phyloP scores from a whole-genome alignment of 2,113 vertebrate genomes.

The Elephantulus edwardii region DNA sequence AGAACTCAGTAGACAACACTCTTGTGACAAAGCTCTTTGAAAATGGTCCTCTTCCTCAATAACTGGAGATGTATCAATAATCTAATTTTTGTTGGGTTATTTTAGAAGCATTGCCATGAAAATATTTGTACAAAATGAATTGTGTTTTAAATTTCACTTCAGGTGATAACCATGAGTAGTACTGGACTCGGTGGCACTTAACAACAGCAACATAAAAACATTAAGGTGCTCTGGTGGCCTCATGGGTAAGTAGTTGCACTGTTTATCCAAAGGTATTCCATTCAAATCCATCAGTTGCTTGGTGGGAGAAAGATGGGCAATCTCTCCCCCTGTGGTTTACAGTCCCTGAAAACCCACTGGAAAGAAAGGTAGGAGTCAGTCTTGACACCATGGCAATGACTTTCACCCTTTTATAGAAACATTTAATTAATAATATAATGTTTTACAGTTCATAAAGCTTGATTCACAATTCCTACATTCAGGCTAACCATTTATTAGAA shows the following conservation, averaged over 20 bases:
- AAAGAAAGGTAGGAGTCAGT: no score
- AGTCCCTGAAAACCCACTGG: no score
- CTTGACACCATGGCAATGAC: neutral
- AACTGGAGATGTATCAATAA: neutral
- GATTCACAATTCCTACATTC: neutral
- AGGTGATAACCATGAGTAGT: no score
- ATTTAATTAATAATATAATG: constrained; percentile 10
- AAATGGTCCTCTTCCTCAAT: neutral
- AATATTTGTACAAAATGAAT: neutral
- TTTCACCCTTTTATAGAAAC: neutral
- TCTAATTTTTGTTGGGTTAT: neutral
- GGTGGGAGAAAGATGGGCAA: no score
- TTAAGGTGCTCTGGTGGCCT: no score
- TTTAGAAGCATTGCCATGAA: neutral
- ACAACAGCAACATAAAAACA: no score
- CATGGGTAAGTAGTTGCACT: no score
- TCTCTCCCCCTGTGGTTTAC: no score
- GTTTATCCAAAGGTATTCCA: no score
- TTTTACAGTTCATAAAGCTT: neutral
- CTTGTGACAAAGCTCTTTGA: neutral
- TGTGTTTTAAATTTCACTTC: neutral
- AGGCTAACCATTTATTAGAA: neutral
- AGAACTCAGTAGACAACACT: neutral
- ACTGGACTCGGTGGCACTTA: no score
- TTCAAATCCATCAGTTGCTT: no score